Conservation (phyloP, 2,888 invertebrate species). For the Candidula unifasciata region DNA sequence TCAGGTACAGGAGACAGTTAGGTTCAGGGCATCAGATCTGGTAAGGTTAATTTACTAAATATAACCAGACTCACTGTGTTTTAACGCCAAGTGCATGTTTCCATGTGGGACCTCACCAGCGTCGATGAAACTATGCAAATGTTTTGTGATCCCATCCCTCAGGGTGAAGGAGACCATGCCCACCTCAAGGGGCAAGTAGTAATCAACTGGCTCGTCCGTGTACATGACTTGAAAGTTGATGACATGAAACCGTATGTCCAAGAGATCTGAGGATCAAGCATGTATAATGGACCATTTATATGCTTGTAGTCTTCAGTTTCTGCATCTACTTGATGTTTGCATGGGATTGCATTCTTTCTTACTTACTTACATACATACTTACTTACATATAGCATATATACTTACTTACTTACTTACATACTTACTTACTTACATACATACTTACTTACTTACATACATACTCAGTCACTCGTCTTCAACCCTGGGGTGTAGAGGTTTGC, state of each 20-base stretch:
- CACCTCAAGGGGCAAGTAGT: constrained; percentile 42
- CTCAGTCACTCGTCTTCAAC: no score
- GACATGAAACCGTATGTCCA: constrained; percentile 31
- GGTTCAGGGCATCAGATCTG: no score
- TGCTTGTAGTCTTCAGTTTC: not conserved
- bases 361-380: no score
- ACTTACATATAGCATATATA: no score
- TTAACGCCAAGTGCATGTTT: constrained; percentile 26
- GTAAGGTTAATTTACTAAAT: not conserved
- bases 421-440: no score
- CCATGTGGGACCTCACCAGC: constrained; percentile 47
- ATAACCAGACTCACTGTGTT: constrained; percentile 40
- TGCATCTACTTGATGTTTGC: no score
- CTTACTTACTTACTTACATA: no score
- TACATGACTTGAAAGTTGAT: constrained; percentile 50
- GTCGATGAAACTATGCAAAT: constrained; percentile 43
- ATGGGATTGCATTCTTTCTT: no score
- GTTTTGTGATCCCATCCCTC: constrained; percentile 16
- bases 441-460: no score
- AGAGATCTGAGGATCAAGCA: constrained; percentile 1
- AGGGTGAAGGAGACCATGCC: constrained; percentile 44
- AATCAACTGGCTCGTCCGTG: constrained; percentile 7
- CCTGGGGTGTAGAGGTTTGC: no score
- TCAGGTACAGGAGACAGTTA: no score
- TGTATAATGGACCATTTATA: not conserved